Base-by-base conservation (phyloP, 2,113 vertebrate species). In the Rhagologus leucostigma region DNA sequence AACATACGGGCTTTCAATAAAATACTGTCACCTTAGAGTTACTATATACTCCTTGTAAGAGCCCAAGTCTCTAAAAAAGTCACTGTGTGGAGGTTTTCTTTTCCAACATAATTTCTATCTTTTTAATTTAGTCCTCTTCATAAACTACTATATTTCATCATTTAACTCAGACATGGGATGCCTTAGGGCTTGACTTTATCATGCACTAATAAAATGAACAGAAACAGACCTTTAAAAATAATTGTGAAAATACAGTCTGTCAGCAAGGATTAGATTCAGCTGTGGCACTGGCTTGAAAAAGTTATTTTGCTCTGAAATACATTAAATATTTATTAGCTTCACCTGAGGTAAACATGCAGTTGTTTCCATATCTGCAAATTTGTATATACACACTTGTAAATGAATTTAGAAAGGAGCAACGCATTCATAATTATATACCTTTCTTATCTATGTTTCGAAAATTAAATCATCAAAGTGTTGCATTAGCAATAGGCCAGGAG, bases 331-430 rank as follows among this genome's bases (percentile, higher is more conserved):
- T 93, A 97, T 97, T 92, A 96, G 41, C 35, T 83, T 97, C 89
- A 96, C 82, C 81, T 90, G 70, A 96, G 90, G 87, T 96, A 97
- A 96, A 96, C 42, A 91, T 87, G 52, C 46, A 42, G 68, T 84
- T 96, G 95, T 97, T 98, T 98, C 97, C 96, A 88, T 96, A 95
- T 90, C 94, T 96, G 41, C 55, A 96, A 53, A 97, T 97, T 97
- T 97, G 69, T 77, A 91, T 75, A 89, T n/a, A 44, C 33, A 81
- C 57, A 62, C 63, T 90, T 85, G 69, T 64, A 97, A 96, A 91
- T 96, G 60, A 89, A 90, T 96, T 95, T 90, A 75, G 86, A 93
- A 84, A 93, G 69, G 32, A 89, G 13, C 55, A 89, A 16, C 18
- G 63, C 49, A 20, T 81, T 93, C 79, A 68, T 74, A 68, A 82